Percentiles rank a stretch among this genome's conserved stretches.
Conservation (phyloP, 2,888 invertebrate genomes). For the Lasioglossum malachurum region DNA sequence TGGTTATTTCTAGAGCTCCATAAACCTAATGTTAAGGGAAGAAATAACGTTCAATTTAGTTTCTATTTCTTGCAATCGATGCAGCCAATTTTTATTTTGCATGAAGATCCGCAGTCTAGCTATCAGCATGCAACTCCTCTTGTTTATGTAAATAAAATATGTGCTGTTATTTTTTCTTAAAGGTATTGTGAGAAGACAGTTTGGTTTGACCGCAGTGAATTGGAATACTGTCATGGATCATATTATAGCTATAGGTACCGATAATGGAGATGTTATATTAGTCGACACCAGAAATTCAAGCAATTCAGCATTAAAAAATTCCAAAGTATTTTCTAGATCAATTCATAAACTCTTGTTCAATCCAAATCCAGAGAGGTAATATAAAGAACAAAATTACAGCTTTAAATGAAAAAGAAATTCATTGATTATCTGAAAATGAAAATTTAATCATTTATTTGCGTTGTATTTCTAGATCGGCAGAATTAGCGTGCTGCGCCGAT, state of each 20-base stretch:
- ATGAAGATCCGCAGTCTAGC: not conserved
- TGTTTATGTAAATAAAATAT: not conserved
- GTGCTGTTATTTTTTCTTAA: constrained; percentile 57
- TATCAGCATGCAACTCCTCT: not conserved
- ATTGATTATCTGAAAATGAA: not conserved
- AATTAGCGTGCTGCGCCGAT: constrained; percentile 86
- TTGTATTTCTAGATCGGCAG: constrained; percentile 75
- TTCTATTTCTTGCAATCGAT: too few relatives aligned
- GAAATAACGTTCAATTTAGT: too few relatives aligned
- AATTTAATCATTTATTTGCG: not conserved
- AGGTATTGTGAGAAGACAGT: constrained; percentile 79
- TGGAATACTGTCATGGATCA: constrained; percentile 84
- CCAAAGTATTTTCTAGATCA: constrained; percentile 78
- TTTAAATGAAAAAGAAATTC: not conserved
- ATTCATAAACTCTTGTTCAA: constrained; percentile 84
- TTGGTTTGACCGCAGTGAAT: constrained; percentile 82
- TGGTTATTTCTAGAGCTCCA: too few relatives aligned
- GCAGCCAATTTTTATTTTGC: too few relatives aligned
- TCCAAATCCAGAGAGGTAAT: constrained; percentile 73
- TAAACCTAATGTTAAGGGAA: too few relatives aligned
- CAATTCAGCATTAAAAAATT: constrained; percentile 78
- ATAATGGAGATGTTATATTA: constrained; percentile 86
- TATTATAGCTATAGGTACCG: constrained; percentile 85
- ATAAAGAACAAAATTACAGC: not conserved
- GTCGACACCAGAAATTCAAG: constrained; percentile 86